These are phyloP conservation scores for Pachyramphus minor DNA, from an alignment of 2,113 vertebrate species.

Conservation along the genomic window DNA sequence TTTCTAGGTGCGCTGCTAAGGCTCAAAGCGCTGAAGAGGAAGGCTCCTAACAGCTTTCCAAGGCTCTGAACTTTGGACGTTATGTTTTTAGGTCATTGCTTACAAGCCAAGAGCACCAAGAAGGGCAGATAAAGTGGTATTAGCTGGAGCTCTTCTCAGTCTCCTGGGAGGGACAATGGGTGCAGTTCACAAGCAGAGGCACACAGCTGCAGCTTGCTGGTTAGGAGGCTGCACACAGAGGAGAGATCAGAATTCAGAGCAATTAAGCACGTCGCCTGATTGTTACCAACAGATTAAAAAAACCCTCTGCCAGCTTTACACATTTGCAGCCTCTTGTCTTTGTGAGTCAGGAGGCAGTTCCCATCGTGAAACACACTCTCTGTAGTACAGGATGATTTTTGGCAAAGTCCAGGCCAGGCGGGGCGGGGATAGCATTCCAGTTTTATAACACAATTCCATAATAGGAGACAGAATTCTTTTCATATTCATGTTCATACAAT, in stretches of 20 bases:
- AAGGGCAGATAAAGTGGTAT: conserved; percentile 16
- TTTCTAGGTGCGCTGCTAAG: not conserved
- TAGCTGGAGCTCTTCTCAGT: conserved; percentile 46
- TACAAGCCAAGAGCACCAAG: conserved; percentile 5
- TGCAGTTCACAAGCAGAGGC: conserved; percentile 9
- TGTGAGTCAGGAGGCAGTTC: conserved; percentile 55
- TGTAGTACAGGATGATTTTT: conserved; percentile 58
- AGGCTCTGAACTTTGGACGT: not conserved
- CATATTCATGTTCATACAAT: conserved; percentile 71
- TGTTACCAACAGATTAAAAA: conserved; percentile 22
- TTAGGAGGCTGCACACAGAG: not conserved
- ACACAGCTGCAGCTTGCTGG: conserved; percentile 16
- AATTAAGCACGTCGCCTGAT: not conserved
- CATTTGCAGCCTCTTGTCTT: conserved; percentile 7
- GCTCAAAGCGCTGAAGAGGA: not conserved
- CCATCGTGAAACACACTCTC: not conserved
- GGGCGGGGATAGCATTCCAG: conserved; percentile 75
- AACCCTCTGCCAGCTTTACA: conserved; percentile 2
- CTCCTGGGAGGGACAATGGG: conserved; percentile 33
- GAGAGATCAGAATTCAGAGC: not conserved
- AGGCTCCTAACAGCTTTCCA: not conserved
- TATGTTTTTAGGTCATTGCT: not conserved
- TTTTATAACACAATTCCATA: conserved; percentile 77
- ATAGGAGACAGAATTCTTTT: conserved; percentile 71
- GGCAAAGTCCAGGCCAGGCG: conserved; percentile 51